Percentiles rank a stretch among this genome's conserved stretches.
phyloP scores from a whole-genome alignment of 2,113 vertebrate species.

The Myxocyprinus asiaticus region DNA sequence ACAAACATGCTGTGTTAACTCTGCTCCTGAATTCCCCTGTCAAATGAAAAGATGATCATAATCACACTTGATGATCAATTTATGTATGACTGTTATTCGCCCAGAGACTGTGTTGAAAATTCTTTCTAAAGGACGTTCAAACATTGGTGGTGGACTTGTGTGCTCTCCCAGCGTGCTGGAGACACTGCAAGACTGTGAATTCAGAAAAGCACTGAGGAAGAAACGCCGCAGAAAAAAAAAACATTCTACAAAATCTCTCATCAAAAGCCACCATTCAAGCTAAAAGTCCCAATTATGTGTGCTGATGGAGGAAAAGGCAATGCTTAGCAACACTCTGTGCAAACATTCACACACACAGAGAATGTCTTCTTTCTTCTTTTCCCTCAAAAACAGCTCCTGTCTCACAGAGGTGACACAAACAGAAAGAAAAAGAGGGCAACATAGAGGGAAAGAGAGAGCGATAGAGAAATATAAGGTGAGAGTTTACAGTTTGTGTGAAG shows the following conservation, averaged over 20 bases:
- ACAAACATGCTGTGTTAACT: conserved; percentile 4
- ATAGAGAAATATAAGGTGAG: conserved; percentile 30
- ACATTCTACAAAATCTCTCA: conserved; percentile 56
- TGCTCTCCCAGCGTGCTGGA: conserved; percentile 59
- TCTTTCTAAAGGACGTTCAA: conserved; percentile 74
- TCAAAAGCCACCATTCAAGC: conserved; percentile 65
- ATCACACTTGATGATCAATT: conserved; percentile 79
- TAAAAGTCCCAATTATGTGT: conserved; percentile 75
- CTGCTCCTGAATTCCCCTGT: conserved; percentile 44
- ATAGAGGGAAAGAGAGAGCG: conserved; percentile 8
- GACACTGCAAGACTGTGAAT: conserved; percentile 30
- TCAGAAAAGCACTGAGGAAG: neutral
- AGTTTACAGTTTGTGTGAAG: neutral
- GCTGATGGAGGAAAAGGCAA: conserved; percentile 68
- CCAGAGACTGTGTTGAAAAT: conserved; percentile 70
- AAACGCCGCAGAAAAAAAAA: conserved; percentile 31
- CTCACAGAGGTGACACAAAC: conserved; percentile 8
- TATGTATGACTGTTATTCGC: conserved; percentile 69
- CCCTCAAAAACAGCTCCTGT: conserved; percentile 34
- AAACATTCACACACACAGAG: conserved; percentile 42
- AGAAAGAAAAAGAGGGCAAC: neutral
- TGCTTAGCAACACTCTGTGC: conserved; percentile 72
- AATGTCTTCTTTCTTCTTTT: conserved; percentile 61
- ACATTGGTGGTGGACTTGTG: conserved; percentile 43
- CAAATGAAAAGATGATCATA: conserved; percentile 71